A percentile compares a stretch with the other conserved stretches of the same genome.
Conservation (phyloP, 2,113 vertebrate species). For the Alligator mississippiensis region DNA sequence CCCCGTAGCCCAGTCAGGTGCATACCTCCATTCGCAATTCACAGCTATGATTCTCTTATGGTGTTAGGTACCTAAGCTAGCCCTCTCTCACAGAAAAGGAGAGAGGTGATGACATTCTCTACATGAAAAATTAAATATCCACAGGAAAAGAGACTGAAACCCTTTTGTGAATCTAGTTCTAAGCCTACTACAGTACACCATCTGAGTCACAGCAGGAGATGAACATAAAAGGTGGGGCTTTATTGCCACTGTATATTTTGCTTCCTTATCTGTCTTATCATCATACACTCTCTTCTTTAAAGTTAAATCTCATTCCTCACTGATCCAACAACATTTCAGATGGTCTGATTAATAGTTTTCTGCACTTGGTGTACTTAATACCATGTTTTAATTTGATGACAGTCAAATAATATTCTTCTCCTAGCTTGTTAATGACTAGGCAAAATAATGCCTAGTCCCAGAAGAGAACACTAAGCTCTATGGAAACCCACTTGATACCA, state of each 20-base stretch:
- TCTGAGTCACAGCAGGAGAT: not conserved
- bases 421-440: not conserved
- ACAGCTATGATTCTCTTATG: too few species aligned
- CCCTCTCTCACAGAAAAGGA: too few species aligned
- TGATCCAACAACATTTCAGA: not conserved
- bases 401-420: not conserved
- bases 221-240: not conserved
- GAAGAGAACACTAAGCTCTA: not conserved
- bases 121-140: too few species aligned
- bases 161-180: not conserved
- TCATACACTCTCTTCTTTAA: not conserved
- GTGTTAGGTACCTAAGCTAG: too few species aligned
- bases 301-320: not conserved
- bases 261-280: not conserved
- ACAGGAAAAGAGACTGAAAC: not conserved
- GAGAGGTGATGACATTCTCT: too few species aligned
- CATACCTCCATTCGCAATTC: too few species aligned
- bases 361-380: not conserved
- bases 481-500: not conserved
- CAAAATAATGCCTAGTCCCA: not conserved
- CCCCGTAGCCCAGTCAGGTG: too few species aligned
- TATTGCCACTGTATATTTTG: not conserved
- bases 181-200: not conserved
- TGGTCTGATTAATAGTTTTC: not conserved
- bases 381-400: not conserved